phyloP scores from a whole-genome alignment of 1,140 invertebrate genomes.

The Papilio aristodemus region DNA sequence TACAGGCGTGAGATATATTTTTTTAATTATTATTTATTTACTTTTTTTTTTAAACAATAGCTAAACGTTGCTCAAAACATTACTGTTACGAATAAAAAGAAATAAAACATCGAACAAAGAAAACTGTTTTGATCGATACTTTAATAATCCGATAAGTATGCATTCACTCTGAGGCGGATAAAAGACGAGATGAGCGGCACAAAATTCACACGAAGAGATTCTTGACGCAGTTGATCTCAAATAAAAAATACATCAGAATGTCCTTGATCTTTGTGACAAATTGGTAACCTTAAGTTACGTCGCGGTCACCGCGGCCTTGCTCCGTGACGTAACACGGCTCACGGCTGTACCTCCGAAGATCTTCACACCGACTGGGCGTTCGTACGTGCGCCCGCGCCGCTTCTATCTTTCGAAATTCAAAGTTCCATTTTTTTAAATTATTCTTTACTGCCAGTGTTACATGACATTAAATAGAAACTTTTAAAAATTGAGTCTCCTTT shows the following conservation, averaged over 20 bases:
- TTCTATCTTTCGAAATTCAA: slow-evolving; percentile 34
- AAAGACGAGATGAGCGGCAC: neutral
- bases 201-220: neutral
- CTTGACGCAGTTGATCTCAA: too few relatives aligned
- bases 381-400: slow-evolving; percentile 37
- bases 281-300: slow-evolving; percentile 35
- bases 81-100: neutral
- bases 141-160: neutral
- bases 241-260: neutral
- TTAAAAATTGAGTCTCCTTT: neutral
- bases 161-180: neutral
- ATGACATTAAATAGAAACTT: neutral
- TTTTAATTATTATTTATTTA: too few relatives aligned
- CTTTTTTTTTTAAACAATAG: too few relatives aligned
- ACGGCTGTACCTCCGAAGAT: slow-evolving; percentile 32
- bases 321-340: slow-evolving; percentile 36
- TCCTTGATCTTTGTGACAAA: neutral
- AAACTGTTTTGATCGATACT: neutral
- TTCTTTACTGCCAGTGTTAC: neutral
- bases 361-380: slow-evolving; percentile 35
- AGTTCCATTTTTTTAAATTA: slow-evolving; percentile 20
- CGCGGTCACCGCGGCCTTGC: slow-evolving; percentile 39
- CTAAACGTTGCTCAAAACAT: neutral
- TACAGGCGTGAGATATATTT: too few relatives aligned
- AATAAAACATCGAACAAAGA: slow-evolving; percentile 10